Evolutionary conservation across 2,888 invertebrate species (phyloP).

Genomic region (Beris morrisii): DNA sequence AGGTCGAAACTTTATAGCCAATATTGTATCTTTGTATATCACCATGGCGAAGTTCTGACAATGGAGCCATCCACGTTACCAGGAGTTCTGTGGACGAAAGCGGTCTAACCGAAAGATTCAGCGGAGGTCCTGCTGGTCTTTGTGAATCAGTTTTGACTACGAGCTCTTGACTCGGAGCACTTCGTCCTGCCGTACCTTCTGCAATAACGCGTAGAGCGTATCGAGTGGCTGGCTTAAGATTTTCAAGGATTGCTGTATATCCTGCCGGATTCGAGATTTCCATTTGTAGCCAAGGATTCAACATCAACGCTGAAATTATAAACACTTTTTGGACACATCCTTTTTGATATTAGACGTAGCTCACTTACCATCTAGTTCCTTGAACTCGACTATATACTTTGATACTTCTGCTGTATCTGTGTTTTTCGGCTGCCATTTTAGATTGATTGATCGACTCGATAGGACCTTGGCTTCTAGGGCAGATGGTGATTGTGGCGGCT

Average conservation of each 20-base stretch:
- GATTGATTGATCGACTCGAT: conserved; percentile 70
- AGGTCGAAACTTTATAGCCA: conserved; percentile 57
- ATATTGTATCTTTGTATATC: conserved; percentile 77
- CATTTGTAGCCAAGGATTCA: conserved; percentile 65
- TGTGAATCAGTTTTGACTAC: conserved; percentile 69
- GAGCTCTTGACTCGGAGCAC: conserved; percentile 67
- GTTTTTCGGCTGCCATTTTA: conserved; percentile 74
- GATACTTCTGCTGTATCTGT: conserved; percentile 71
- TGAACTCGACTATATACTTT: conserved; percentile 70
- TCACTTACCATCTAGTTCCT: conserved; percentile 63
- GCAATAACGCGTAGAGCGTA: conserved; percentile 73
- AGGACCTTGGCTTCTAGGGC: conserved; percentile 69
- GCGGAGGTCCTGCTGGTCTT: conserved; percentile 69
- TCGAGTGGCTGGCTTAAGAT: conserved; percentile 69
- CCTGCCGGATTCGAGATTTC: conserved; percentile 68
- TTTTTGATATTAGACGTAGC: background rate
- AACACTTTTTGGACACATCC: background rate
- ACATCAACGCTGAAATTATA: conserved; percentile 46
- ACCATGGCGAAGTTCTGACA: conserved; percentile 70
- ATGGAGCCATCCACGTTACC: conserved; percentile 74
- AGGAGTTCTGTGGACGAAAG: conserved; percentile 73
- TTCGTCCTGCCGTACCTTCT: conserved; percentile 73
- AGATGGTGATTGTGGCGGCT: conserved; percentile 72
- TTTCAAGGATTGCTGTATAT: conserved; percentile 66
- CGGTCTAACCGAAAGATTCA: conserved; percentile 68